These are phyloP conservation scores for Amblyjoppa fuscipennis DNA, from an alignment of 2,888 invertebrate genomes.

Conservation along the genomic window DNA sequence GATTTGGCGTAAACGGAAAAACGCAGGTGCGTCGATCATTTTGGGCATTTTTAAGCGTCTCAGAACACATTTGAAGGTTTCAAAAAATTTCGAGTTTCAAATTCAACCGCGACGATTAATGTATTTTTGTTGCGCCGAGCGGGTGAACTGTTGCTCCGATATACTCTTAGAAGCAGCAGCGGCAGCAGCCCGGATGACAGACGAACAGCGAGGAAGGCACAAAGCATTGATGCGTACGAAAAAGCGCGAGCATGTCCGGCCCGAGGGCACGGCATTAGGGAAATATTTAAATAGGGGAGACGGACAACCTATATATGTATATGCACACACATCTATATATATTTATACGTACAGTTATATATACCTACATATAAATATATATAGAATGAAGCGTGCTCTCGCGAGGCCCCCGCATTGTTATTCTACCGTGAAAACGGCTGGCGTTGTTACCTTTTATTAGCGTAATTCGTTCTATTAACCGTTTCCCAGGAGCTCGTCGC, in stretches of 20 bases:
- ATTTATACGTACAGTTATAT: background rate
- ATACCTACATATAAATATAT: background rate
- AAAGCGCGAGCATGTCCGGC: conserved; percentile 81
- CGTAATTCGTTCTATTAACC: conserved; percentile 82
- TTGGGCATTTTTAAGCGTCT: too few relatives aligned
- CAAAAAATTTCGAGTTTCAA: too few relatives aligned
- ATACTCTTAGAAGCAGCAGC: background rate
- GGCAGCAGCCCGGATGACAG: conserved; percentile 75
- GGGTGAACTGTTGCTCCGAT: background rate
- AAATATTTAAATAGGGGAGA: conserved; percentile 68
- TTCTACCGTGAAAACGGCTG: conserved; percentile 84
- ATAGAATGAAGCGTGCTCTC: conserved; percentile 61
- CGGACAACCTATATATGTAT: background rate
- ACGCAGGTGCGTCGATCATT: too few relatives aligned
- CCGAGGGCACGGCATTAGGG: conserved; percentile 70
- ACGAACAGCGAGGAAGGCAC: conserved; percentile 75
- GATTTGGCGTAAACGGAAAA: too few relatives aligned
- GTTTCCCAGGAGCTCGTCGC: conserved; percentile 74
- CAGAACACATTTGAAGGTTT: too few relatives aligned
- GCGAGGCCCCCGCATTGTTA: conserved; percentile 81
- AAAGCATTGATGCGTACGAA: conserved; percentile 81
- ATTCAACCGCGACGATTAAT: background rate
- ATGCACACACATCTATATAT: background rate
- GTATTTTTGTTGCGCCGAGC: background rate
- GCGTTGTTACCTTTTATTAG: conserved; percentile 82